Conservation (phyloP, 2,113 vertebrate species). For the Manacus vitellinus region DNA sequence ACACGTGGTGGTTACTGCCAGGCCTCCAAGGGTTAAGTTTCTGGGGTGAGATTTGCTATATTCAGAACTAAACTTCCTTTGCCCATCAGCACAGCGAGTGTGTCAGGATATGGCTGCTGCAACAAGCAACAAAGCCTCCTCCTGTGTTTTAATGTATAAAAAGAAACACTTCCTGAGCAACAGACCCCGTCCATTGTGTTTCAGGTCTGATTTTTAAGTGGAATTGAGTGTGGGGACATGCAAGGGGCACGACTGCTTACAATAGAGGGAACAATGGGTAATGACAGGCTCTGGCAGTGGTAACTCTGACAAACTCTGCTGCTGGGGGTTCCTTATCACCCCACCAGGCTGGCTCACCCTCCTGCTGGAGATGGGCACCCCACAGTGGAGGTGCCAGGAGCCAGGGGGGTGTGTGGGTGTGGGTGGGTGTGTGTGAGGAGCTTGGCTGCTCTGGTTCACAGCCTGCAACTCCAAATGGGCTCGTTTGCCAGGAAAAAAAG, state of each 20-base stretch:
- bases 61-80: slow-evolving; percentile 29
- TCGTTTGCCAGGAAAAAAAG: background rate
- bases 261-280: background rate
- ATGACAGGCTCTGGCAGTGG: background rate
- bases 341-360: background rate
- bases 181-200: background rate
- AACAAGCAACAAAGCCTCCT: background rate
- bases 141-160: background rate
- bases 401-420: background rate
- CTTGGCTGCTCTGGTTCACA: background rate
- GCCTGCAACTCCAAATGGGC: background rate
- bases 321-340: background rate
- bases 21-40: background rate
- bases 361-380: background rate
- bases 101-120: background rate
- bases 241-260: background rate
- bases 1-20: background rate
- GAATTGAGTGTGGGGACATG: background rate
- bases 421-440: background rate
- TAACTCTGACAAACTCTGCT: background rate
- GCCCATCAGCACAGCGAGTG: background rate
- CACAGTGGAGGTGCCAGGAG: background rate
- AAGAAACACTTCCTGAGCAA: slow-evolving; percentile 41
- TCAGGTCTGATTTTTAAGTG: background rate
- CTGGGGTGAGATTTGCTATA: background rate